Evolutionary conservation across 2,888 invertebrate genomes (phyloP).

Genomic region (Minunthozetes semirufus): DNA sequence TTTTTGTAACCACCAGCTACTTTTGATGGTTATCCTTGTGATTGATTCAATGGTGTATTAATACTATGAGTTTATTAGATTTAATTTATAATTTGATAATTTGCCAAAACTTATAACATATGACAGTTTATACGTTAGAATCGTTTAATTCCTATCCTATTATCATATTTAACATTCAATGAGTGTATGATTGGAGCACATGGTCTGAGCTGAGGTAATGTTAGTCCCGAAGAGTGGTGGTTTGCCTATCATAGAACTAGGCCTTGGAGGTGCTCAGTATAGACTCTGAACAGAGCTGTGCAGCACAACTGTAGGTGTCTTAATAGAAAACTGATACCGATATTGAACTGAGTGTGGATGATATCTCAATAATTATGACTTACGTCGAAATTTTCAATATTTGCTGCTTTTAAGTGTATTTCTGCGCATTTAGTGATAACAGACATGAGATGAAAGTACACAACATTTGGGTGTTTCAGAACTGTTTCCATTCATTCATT

Average conservation of each 20-base stretch:
- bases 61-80: neutral
- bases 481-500: neutral
- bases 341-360: neutral
- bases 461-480: slow-evolving; percentile 18
- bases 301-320: slow-evolving; percentile 14
- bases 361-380: slow-evolving; percentile 10
- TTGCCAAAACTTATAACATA: slow-evolving; percentile 20
- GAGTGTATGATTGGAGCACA: slow-evolving; percentile 18
- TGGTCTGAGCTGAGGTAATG: neutral
- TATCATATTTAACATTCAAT: neutral
- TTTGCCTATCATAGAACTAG: slow-evolving; percentile 18
- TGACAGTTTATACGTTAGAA: slow-evolving; percentile 2
- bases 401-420: slow-evolving; percentile 19
- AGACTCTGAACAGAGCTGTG: slow-evolving; percentile 5
- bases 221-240: neutral
- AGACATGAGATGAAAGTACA: slow-evolving; percentile 26
- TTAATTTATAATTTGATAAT: neutral
- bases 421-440: slow-evolving; percentile 19
- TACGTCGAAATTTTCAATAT: slow-evolving; percentile 8
- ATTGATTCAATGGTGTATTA: too few species aligned
- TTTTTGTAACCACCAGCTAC: too few species aligned
- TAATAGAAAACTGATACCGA: slow-evolving; percentile 25
- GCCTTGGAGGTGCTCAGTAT: slow-evolving; percentile 22
- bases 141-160: neutral
- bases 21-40: too few species aligned